Evolutionary conservation across 2,797 vertebrate species (phyloP).

Genomic region (Phataginus tetradactyla): DNA sequence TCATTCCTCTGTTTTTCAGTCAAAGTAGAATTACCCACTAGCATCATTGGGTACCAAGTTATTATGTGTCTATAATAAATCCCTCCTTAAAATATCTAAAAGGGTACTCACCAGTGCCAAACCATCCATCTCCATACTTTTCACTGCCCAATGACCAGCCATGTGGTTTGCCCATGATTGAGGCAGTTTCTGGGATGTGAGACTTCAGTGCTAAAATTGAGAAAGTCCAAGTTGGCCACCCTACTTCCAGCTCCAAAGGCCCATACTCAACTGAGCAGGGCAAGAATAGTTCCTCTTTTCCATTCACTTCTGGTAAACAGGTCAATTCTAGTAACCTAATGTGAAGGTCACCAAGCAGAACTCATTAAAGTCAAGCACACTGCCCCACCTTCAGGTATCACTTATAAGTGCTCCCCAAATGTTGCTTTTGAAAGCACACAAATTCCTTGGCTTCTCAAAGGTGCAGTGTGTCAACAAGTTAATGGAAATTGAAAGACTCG

Average conservation of each 20-base stretch:
- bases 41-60: background rate
- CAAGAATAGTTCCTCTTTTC: background rate
- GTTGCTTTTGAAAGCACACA: slow-evolving; percentile 60
- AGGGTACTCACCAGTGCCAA: background rate
- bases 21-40: background rate
- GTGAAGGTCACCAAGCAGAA: slow-evolving; percentile 35
- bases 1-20: slow-evolving; percentile 10
- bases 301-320: slow-evolving; percentile 31
- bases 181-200: background rate
- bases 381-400: slow-evolving; percentile 4
- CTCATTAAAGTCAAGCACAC: slow-evolving; percentile 21
- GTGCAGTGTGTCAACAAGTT: slow-evolving; percentile 47
- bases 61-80: slow-evolving; percentile 32
- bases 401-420: slow-evolving; percentile 64
- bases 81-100: slow-evolving; percentile 7
- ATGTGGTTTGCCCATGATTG: background rate
- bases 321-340: background rate
- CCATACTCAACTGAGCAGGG: background rate
- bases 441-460: slow-evolving; percentile 62
- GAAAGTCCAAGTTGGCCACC: background rate
- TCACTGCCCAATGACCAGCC: background rate
- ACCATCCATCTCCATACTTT: background rate
- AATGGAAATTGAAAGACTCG: slow-evolving; percentile 62
- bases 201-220: slow-evolving; percentile 37
- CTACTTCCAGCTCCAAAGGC: background rate